Conservation (phyloP, 2,888 invertebrate species). For the Ferrisia virgata region DNA sequence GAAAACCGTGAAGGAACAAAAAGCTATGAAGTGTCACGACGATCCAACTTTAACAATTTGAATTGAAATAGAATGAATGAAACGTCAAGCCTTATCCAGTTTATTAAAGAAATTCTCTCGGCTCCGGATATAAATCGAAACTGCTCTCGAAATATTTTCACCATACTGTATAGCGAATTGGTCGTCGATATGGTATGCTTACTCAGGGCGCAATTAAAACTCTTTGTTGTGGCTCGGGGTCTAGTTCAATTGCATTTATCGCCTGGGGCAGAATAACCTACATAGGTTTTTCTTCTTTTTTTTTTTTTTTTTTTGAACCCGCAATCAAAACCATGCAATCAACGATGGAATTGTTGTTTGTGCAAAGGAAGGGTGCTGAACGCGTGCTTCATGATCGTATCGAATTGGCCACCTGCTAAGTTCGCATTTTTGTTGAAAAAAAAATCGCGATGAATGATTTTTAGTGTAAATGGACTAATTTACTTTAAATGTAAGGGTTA, state of each 20-base stretch:
- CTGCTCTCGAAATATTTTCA: background rate
- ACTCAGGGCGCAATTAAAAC: background rate
- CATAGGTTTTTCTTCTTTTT: too few relatives aligned
- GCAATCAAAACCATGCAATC: too few relatives aligned
- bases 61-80: constrained; percentile 31
- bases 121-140: background rate
- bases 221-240: background rate
- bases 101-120: constrained; percentile 39
- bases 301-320: background rate
- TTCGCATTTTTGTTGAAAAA: background rate
- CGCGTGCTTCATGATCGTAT: background rate
- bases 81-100: constrained; percentile 39
- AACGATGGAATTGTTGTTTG: background rate
- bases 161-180: background rate
- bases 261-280: background rate
- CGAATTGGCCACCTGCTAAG: constrained; percentile 21
- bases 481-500: too few relatives aligned
- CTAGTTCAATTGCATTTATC: background rate
- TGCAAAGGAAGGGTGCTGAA: background rate
- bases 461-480: too few relatives aligned
- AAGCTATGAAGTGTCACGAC: constrained; percentile 40
- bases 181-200: background rate
- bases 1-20: constrained; percentile 40
- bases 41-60: constrained; percentile 38
- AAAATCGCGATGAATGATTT: background rate